A percentile compares a stretch with the other conserved stretches of the same genome.
phyloP scores from a whole-genome alignment of 53 echinoderm and acorn worm genomes.

The Glandiceps talaboti region DNA sequence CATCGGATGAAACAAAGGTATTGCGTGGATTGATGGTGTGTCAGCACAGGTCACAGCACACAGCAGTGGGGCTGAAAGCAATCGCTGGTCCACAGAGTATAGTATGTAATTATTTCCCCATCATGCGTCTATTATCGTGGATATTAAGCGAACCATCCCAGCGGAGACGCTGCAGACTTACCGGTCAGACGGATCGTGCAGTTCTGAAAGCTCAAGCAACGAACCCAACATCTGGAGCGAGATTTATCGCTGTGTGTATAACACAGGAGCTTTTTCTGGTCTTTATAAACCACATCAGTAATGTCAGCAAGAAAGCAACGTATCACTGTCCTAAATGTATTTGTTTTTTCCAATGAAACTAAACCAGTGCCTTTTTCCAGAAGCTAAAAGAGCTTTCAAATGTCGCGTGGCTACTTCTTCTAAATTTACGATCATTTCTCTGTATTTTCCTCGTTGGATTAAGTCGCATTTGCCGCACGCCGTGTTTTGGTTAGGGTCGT shows the following conservation, averaged over 20 bases:
- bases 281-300: not conserved
- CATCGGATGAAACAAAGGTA: not conserved
- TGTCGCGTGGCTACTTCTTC: not conserved
- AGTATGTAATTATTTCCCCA: not conserved
- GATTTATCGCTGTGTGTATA: not conserved
- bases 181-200: not conserved
- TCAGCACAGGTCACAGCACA: not conserved
- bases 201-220: not conserved
- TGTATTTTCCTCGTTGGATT: not conserved
- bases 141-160: not conserved
- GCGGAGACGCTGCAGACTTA: not conserved
- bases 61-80: not conserved
- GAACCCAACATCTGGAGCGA: not conserved
- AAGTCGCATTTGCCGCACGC: not conserved
- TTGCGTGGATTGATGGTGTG: not conserved
- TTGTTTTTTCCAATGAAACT: not conserved
- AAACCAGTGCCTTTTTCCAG: not conserved
- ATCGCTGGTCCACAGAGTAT: not conserved
- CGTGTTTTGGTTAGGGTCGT: not conserved
- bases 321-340: not conserved
- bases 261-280: not conserved
- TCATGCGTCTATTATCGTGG: not conserved
- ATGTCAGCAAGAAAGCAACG: not conserved
- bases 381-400: not conserved
- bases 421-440: not conserved